Base-by-base conservation (phyloP, 2,888 invertebrate species). In the Oscheius sp. region DNA sequence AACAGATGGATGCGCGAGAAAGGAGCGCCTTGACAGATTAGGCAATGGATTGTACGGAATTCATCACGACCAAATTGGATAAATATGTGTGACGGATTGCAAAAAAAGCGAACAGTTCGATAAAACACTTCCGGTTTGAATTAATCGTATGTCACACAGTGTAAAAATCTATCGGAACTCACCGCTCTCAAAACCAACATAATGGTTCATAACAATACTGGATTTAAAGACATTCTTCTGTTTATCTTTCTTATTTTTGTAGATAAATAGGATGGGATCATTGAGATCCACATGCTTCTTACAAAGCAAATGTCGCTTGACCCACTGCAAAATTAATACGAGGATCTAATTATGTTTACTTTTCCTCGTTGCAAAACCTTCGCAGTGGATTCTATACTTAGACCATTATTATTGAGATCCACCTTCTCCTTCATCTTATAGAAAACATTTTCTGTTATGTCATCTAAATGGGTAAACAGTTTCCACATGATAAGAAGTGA, bases 171-270 rank as follows among this genome's bases (percentile, higher is more conserved):
- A n/a, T n/a, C n/a, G n/a, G n/a, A 58, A 37, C 61, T 48, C 37
- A 77, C 77, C 73, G 69, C 70, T 74, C 64, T 77, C 77, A 66
- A 70, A 73, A 46, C 77, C 77, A 39, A 77, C 63, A 55, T 73
- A 77, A 48, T 73, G 64, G 31, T 31, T 65, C 45, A 77, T 63
- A 29, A 73, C 68, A n/a, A 74, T 31, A 17, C 73, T 69, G 33
- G 69, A 70, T 37, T 74, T 74, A 23, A 65, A 42, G 48, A 68
- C 69, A 61, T 77, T 71, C 29, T 71, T 70, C 71, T 72, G 70
- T 42, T 74, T 69, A 50, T 77, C 77, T 58, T 70, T 70, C 33
- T 71, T 66, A 34, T 64, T 73, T 45, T 78, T 78, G 70, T 72
- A 78, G 17, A 78, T 34, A 20, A 61, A 71, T 10, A 78, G 46